These are phyloP conservation scores for Drosophila dives DNA, from an alignment of 2,888 invertebrate species.

Conservation along the genomic window DNA sequence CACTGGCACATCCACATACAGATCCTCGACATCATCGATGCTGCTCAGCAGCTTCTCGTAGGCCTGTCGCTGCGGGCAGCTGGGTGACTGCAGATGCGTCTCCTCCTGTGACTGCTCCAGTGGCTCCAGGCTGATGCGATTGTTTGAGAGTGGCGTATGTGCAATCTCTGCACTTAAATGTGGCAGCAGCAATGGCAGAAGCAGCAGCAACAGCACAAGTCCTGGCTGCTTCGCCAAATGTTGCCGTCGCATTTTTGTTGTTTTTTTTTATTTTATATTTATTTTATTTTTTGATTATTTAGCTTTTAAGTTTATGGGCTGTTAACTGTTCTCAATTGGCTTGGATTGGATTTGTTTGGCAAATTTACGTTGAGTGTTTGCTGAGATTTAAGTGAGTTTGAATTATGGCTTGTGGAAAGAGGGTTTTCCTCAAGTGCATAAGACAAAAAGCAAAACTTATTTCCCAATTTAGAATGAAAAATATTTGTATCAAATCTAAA, in stretches of 20 bases:
- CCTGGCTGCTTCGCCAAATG: constrained; percentile 28
- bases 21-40: constrained; percentile 83
- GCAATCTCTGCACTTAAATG: constrained; percentile 62
- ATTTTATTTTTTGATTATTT: background rate
- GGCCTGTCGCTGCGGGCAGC: constrained; percentile 62
- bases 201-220: constrained; percentile 30
- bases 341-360: constrained; percentile 5
- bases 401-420: background rate
- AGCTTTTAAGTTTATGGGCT: constrained; percentile 19
- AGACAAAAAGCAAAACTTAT: background rate
- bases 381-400: constrained; percentile 7
- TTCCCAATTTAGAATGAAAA: background rate
- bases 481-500: background rate
- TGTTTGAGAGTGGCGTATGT: constrained; percentile 46
- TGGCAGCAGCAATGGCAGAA: constrained; percentile 33
- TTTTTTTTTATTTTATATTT: background rate
- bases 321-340: constrained; percentile 17
- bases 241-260: constrained; percentile 52
- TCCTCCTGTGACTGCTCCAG: constrained; percentile 18
- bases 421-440: background rate
- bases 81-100: constrained; percentile 13
- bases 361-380: background rate
- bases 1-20: constrained; percentile 82
- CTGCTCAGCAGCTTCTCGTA: constrained; percentile 75
- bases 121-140: constrained; percentile 53